Evolutionary conservation across 2,888 invertebrate genomes (phyloP), one percentile per base, ranked within the genome.

Genomic region (Heliconius cydno): DNA sequence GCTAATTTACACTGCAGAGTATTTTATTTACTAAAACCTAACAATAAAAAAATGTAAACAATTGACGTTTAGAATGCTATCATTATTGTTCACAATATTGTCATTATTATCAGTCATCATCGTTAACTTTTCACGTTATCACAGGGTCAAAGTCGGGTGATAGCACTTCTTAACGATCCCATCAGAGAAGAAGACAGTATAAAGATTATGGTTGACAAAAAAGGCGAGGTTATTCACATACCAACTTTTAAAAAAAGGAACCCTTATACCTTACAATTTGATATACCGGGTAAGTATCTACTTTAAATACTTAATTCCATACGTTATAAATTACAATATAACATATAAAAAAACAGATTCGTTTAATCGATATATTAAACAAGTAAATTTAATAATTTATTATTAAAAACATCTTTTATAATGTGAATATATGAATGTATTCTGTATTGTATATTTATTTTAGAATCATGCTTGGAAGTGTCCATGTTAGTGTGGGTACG

Each of bases 231-330:
- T 74, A 96, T 97, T 82, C 97, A 97, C 87, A 96, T 98, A 83
- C 96, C 96, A 60, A 96, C 96, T 74, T 96, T 97, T 85, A 98
- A 98, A 87, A 96, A 96, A 84, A 95, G 98, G 84, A 98, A 98
- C 92, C 98, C 98, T 0, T 98, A 97, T 88, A 97, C 98, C 0
- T 91, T 98, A 72, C 98, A 98, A 88, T 98, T 98, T 89, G 96
- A 97, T 84, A 97, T 98, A 90, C 98, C 98, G 85, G 96, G 96
- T 96, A 84, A 76, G 75, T 71, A 22, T 7, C 12, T 63, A 41
- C 9, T 41, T 12, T 41, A 6, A 0, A 41, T 63, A 63, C 13
- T 10, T 10, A 13, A 5, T 12, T 1, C 22, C 9, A 60, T 60
- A 60, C 9, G 3, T n/a, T 60, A 60, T 22, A 22, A 60, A 34